Evolutionary conservation across 2,888 invertebrate genomes (phyloP).

Genomic region (Melieria crassipennis): DNA sequence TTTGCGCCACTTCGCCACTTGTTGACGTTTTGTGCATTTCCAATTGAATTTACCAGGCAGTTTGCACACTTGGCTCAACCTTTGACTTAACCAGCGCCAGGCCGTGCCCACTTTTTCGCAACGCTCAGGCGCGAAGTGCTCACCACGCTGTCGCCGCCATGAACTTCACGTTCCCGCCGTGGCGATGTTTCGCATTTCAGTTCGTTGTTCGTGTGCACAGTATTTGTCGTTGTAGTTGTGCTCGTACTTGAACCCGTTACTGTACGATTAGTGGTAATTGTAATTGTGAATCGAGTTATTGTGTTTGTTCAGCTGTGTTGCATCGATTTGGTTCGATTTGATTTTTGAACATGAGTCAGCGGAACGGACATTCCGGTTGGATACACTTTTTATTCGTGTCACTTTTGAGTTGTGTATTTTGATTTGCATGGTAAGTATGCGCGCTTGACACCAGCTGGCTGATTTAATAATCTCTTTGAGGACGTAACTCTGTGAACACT

Average conservation of each 20-base stretch:
- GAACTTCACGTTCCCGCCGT: no score
- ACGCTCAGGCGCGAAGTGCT: no score
- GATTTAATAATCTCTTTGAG: no score
- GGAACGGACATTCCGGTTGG: conserved; percentile 14
- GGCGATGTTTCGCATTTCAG: conserved; percentile 1
- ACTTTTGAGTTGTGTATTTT: conserved; percentile 30
- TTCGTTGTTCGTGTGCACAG: conserved; percentile 53
- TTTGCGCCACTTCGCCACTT: background rate
- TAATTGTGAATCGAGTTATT: conserved; percentile 19
- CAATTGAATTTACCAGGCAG: background rate
- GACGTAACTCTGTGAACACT: no score
- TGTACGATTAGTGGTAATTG: background rate
- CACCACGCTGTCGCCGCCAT: no score
- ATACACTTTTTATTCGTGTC: background rate
- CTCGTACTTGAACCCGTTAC: no score
- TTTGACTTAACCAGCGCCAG: background rate
- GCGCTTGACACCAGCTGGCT: background rate
- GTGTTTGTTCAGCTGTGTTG: background rate
- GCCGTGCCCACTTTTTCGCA: no score
- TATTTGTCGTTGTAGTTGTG: conserved; percentile 33
- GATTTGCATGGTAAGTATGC: background rate
- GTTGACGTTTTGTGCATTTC: background rate
- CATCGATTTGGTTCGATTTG: background rate
- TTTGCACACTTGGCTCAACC: background rate
- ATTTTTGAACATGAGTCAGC: conserved; percentile 8